Evolutionary conservation across 2,888 invertebrate species (phyloP).

Genomic region (Byasa hedistus): DNA sequence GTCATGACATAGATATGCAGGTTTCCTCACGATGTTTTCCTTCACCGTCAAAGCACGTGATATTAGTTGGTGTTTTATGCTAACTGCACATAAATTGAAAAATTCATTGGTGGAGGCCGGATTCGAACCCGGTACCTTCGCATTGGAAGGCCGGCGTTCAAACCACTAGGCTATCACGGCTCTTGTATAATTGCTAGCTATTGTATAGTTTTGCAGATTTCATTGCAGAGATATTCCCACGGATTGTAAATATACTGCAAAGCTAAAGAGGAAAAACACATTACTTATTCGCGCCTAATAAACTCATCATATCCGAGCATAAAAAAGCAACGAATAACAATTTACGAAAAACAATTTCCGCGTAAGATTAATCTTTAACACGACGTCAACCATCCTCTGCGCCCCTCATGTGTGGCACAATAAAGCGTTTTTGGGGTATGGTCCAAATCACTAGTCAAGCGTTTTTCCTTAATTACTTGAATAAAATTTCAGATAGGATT

Average conservation of each 20-base stretch:
- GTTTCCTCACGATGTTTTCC: no score
- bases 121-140: no score
- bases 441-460: slow-evolving; percentile 24
- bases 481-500: not conserved
- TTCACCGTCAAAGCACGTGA: no score
- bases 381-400: slow-evolving; percentile 48
- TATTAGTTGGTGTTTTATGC: no score
- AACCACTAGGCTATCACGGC: no score
- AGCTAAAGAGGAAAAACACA: not conserved
- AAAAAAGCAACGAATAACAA: slow-evolving; percentile 40
- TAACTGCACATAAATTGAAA: no score
- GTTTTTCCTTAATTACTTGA: not conserved
- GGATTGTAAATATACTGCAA: not conserved
- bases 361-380: slow-evolving; percentile 67
- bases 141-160: no score
- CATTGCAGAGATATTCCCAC: not conserved
- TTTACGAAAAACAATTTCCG: slow-evolving; percentile 58
- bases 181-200: no score
- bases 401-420: slow-evolving; percentile 43
- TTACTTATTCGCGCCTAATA: slow-evolving; percentile 23
- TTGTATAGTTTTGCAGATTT: no score
- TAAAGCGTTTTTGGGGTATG: slow-evolving; percentile 38
- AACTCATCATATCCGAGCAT: slow-evolving; percentile 23
- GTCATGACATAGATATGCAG: no score
- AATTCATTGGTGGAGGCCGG: no score